Evolutionary conservation across 2,113 vertebrate genomes (phyloP).

Genomic region (Callopanchax toddi): DNA sequence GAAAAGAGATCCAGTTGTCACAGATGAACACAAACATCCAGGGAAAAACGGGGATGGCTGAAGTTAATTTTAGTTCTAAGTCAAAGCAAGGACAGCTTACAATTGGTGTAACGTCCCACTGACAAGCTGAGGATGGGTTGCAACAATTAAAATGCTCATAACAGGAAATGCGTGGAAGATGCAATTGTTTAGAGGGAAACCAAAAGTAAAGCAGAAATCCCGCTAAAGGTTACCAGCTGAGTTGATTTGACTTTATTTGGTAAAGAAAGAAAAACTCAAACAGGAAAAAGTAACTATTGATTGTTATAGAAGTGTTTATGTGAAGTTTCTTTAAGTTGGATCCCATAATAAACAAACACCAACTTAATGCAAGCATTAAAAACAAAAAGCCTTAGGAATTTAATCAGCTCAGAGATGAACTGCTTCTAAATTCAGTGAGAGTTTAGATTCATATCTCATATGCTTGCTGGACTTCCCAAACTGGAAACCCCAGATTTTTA

Average conservation of each 20-base stretch:
- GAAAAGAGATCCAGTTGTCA: no score
- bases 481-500: slow-evolving; percentile 31
- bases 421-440: neutral
- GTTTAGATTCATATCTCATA: neutral
- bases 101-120: neutral
- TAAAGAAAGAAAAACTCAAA: no score
- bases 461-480: slow-evolving; percentile 38
- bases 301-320: no score
- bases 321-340: no score
- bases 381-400: no score
- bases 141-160: neutral
- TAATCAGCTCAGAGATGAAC: no score
- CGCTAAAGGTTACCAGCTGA: neutral
- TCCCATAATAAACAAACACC: no score
- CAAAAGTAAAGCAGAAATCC: neutral
- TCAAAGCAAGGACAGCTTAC: neutral
- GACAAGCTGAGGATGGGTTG: neutral
- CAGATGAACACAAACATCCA: neutral
- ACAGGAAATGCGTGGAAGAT: neutral
- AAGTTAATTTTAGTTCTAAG: neutral
- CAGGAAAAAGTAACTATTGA: no score
- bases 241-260: no score
- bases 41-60: no score
- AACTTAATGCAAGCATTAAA: no score
- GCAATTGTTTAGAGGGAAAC: neutral